These are phyloP conservation scores for Pantherophis alleghaniensis DNA, from an alignment of 2,797 vertebrate species.

Conservation along the genomic window DNA sequence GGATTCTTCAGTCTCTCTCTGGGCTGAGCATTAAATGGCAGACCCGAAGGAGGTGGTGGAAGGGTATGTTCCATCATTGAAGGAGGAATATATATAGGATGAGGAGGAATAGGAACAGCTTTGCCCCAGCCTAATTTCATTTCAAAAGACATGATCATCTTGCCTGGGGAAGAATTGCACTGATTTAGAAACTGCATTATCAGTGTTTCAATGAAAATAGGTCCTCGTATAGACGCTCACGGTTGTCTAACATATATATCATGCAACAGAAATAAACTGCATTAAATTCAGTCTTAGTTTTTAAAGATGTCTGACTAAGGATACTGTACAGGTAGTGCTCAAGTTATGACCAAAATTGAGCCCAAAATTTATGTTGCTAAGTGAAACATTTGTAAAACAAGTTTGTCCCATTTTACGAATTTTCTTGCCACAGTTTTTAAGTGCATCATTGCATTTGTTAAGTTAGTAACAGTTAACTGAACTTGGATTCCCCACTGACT, in stretches of 20 bases:
- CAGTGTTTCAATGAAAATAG: neutral
- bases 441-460: neutral
- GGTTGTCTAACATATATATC: neutral
- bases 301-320: neutral
- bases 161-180: constrained; percentile 76
- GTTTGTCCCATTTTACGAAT: neutral
- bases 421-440: neutral
- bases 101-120: constrained; percentile 97
- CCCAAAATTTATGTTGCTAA: neutral
- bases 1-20: constrained; percentile 97
- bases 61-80: constrained; percentile 99
- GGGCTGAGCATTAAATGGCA: constrained; percentile 98
- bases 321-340: neutral
- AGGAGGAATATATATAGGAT: constrained; percentile 98
- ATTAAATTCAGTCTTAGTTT: neutral
- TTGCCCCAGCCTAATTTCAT: constrained; percentile 99
- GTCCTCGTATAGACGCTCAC: neutral
- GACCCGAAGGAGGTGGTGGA: constrained; percentile 95
- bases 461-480: neutral
- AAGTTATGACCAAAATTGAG: neutral
- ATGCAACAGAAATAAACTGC: neutral
- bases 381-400: neutral
- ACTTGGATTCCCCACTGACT: neutral
- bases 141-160: constrained; percentile 99
- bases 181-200: neutral